These are phyloP conservation scores for Takifugu flavidus DNA, from an alignment of 2,113 vertebrate species.

Conservation along the genomic window DNA sequence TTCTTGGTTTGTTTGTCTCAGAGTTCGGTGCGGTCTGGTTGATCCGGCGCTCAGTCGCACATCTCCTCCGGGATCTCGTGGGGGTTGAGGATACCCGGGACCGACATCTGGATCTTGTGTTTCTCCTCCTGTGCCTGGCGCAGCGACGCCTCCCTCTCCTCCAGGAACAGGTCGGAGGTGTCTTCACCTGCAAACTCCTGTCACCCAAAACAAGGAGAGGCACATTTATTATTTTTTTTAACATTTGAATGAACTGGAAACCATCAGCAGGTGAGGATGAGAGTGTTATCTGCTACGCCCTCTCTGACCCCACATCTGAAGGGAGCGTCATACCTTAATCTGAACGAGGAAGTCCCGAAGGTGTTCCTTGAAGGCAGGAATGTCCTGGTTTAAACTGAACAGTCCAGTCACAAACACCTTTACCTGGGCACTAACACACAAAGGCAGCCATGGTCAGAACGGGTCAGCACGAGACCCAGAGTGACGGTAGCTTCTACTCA, in stretches of 20 bases:
- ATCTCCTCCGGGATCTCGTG: constrained; percentile 99
- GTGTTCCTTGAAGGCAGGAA: constrained; percentile 98
- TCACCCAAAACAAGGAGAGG: too few relatives aligned
- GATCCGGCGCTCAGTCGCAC: constrained; percentile 85
- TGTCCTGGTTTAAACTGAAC: constrained; percentile 99
- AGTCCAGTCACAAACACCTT: constrained; percentile 98
- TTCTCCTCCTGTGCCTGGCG: constrained; percentile 99
- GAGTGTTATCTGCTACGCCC: constrained; percentile 19
- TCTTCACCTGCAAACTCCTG: constrained; percentile 99
- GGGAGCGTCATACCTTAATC: constrained; percentile 85
- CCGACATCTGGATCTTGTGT: constrained; percentile 99
- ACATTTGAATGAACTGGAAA: too few relatives aligned
- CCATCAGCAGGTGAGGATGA: too few relatives aligned
- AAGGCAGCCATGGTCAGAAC: neutral
- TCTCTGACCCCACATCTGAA: constrained; percentile 8
- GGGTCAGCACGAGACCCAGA: neutral
- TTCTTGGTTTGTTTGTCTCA: constrained; percentile 41
- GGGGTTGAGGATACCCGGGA: constrained; percentile 98
- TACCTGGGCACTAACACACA: constrained; percentile 87
- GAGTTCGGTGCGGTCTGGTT: constrained; percentile 47
- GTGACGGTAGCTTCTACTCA: constrained; percentile 66
- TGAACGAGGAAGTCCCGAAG: constrained; percentile 97
- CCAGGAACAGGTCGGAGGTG: constrained; percentile 95
- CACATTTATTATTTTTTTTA: too few relatives aligned
- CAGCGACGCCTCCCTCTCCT: constrained; percentile 95